These are phyloP conservation scores for Rhineura floridana DNA, from an alignment of 2,113 vertebrate genomes.

Conservation along the genomic window DNA sequence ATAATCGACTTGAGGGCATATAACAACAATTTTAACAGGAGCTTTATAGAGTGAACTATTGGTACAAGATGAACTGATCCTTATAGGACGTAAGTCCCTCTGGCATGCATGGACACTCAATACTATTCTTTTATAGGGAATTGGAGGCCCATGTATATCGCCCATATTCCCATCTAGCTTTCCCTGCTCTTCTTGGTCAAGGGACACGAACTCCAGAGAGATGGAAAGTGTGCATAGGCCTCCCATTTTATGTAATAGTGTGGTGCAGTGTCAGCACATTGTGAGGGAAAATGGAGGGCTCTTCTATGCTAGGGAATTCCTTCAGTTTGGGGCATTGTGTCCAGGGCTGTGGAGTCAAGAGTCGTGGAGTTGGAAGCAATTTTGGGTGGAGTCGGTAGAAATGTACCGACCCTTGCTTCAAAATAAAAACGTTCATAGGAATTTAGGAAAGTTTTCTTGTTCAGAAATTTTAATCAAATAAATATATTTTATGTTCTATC, in stretches of 20 bases:
- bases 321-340: background rate
- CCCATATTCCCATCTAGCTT: background rate
- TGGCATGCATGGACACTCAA: background rate
- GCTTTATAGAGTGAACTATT: background rate
- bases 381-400: too few relatives aligned
- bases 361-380: too few relatives aligned
- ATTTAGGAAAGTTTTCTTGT: too few relatives aligned
- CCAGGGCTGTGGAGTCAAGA: too few relatives aligned
- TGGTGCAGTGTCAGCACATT: background rate
- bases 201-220: background rate
- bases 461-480: too few relatives aligned
- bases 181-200: background rate
- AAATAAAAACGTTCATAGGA: too few relatives aligned
- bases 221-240: background rate
- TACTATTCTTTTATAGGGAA: background rate
- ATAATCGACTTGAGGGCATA: too few relatives aligned
- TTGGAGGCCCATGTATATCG: background rate
- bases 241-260: background rate
- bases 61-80: background rate
- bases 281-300: background rate
- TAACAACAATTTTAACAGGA: background rate
- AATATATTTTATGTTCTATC: too few relatives aligned
- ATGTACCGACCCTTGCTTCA: too few relatives aligned
- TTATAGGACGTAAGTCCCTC: background rate
- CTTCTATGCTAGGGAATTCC: background rate